Evolutionary conservation across 2,888 invertebrate species (phyloP).

Genomic region (Theodoxus fluviatilis): DNA sequence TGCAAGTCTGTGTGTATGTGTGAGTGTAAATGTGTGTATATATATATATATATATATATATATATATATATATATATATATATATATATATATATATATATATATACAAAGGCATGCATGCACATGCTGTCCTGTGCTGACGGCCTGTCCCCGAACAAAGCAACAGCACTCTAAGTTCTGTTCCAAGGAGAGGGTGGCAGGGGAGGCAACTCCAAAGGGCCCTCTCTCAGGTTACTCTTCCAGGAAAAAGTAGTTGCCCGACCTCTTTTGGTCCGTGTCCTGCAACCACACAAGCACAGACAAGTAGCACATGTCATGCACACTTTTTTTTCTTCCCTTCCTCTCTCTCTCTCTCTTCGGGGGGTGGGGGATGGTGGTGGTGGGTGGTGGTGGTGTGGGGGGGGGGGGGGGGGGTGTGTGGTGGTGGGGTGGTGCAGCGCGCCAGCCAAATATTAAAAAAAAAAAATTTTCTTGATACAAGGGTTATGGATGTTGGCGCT

Average conservation of each 20-base stretch:
- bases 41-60: slow-evolving; percentile 6
- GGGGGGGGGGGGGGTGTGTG: too few relatives aligned
- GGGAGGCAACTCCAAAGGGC: slow-evolving; percentile 36
- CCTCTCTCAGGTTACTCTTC: too few relatives aligned
- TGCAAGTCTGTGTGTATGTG: not conserved
- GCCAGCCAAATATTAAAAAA: too few relatives aligned
- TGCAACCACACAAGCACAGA: slow-evolving; percentile 63
- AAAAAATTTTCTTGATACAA: too few relatives aligned
- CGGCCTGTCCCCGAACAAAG: slow-evolving; percentile 19
- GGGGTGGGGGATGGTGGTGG: too few relatives aligned
- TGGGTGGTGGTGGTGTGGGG: too few relatives aligned
- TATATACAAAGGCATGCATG: not conserved
- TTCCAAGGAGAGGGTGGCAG: not conserved
- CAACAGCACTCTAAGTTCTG: not conserved
- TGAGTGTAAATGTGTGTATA: not conserved
- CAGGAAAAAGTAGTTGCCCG: slow-evolving; percentile 98
- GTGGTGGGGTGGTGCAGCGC: too few relatives aligned
- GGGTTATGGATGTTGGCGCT: too few relatives aligned
- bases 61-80: slow-evolving; percentile 24
- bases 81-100: slow-evolving; percentile 13
- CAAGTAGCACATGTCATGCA: too few relatives aligned
- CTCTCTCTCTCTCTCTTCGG: too few relatives aligned
- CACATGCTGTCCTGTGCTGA: not conserved
- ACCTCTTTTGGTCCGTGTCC: slow-evolving; percentile 96
- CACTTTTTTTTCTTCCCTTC: not conserved